These are phyloP conservation scores for Drosophila seclusa DNA, from an alignment of 2,888 invertebrate genomes.

Conservation along the genomic window DNA sequence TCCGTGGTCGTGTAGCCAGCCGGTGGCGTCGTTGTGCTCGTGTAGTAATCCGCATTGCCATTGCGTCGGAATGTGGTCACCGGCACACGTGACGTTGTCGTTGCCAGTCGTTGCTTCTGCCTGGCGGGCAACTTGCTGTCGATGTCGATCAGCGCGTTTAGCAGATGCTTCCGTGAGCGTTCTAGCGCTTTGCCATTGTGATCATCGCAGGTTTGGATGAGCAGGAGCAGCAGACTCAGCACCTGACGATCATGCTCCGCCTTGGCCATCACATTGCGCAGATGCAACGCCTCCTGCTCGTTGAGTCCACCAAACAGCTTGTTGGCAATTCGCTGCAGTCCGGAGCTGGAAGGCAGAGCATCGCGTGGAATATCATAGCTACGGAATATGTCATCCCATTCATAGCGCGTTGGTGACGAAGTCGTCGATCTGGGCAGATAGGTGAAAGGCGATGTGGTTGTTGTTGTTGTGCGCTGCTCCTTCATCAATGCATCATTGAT, in stretches of 20 bases:
- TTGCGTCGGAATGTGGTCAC: slow-evolving; percentile 78
- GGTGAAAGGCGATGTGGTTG: slow-evolving; percentile 82
- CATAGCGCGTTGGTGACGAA: slow-evolving; percentile 77
- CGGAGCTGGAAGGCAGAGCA: slow-evolving; percentile 87
- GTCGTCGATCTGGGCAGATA: slow-evolving; percentile 69
- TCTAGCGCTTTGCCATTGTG: slow-evolving; percentile 90
- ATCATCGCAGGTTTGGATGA: slow-evolving; percentile 92
- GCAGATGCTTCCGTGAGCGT: slow-evolving; percentile 88
- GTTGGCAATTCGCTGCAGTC: slow-evolving; percentile 89
- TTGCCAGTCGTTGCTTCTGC: slow-evolving; percentile 50
- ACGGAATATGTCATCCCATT: slow-evolving; percentile 85
- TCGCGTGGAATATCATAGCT: slow-evolving; percentile 86
- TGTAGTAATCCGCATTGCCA: slow-evolving; percentile 74
- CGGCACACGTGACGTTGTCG: slow-evolving; percentile 64
- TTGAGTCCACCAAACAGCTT: slow-evolving; percentile 91
- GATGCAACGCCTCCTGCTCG: slow-evolving; percentile 89
- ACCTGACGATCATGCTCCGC: slow-evolving; percentile 92
- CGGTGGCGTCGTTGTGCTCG: slow-evolving; percentile 71
- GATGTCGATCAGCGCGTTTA: slow-evolving; percentile 89
- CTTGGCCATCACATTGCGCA: slow-evolving; percentile 93
- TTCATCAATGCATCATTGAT: slow-evolving; percentile 89
- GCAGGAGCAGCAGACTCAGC: slow-evolving; percentile 89
- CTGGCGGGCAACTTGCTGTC: slow-evolving; percentile 83
- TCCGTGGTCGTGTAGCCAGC: slow-evolving; percentile 69
- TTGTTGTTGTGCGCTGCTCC: slow-evolving; percentile 68